Percentiles rank a stretch among this genome's conserved stretches.
Conservation (phyloP, 2,888 invertebrate genomes). For the Criorhina ranunculi region DNA sequence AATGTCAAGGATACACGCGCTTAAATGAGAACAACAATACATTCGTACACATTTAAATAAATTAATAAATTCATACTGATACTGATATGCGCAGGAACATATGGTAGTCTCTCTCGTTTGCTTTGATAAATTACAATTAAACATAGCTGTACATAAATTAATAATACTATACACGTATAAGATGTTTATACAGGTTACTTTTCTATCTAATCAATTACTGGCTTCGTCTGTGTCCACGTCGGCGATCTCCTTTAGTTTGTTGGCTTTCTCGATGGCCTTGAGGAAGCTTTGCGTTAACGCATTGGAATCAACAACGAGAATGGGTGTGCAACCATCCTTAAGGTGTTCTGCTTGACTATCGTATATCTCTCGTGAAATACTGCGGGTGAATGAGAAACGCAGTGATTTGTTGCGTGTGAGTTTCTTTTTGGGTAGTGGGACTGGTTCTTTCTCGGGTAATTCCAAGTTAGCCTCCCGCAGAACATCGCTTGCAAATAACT, state of each 20-base stretch:
- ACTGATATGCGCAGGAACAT: constrained; percentile 69
- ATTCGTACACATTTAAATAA: constrained; percentile 41
- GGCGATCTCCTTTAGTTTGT: constrained; percentile 81
- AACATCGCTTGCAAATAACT: constrained; percentile 87
- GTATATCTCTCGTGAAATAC: constrained; percentile 84
- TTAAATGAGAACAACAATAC: constrained; percentile 40
- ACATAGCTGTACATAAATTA: constrained; percentile 56
- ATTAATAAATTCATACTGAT: constrained; percentile 72
- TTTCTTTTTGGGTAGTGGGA: constrained; percentile 81
- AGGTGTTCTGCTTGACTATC: constrained; percentile 84
- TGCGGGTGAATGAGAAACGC: constrained; percentile 84
- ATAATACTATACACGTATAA: constrained; percentile 67
- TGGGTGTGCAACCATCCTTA: constrained; percentile 84
- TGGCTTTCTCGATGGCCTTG: constrained; percentile 81
- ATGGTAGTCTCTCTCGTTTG: constrained; percentile 22
- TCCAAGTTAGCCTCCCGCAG: constrained; percentile 83
- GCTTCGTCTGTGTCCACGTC: constrained; percentile 84
- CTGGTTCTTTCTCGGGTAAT: constrained; percentile 81
- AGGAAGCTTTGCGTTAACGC: constrained; percentile 82
- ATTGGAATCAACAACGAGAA: constrained; percentile 83
- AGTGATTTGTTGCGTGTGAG: constrained; percentile 83
- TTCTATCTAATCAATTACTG: constrained; percentile 80
- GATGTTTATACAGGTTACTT: background rate
- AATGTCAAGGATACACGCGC: constrained; percentile 61
- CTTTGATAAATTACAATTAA: constrained; percentile 41